phyloP scores from a whole-genome alignment of 2,797 vertebrate genomes.

The Avahi laniger region DNA sequence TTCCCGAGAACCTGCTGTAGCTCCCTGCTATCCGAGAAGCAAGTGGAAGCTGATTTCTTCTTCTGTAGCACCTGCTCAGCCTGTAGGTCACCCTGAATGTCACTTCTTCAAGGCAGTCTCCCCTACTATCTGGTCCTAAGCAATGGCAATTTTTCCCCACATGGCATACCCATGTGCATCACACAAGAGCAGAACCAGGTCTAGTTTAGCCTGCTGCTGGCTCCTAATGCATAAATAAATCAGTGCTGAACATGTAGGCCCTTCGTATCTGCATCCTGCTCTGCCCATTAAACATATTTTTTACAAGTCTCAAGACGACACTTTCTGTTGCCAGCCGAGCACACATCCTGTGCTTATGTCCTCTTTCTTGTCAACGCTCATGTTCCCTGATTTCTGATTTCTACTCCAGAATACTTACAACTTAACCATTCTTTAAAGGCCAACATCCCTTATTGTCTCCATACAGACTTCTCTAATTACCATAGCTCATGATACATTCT shows the following conservation, averaged over 20 bases:
- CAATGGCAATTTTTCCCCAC: too few species aligned
- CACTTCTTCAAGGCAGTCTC: background rate
- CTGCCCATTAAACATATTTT: background rate
- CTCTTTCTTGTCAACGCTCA: background rate
- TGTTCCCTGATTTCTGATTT: background rate
- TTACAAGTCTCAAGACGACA: background rate
- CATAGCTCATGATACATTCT: background rate
- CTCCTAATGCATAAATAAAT: background rate
- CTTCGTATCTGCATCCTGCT: background rate
- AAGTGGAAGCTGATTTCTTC: background rate
- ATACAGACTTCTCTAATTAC: background rate
- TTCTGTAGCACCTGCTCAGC: background rate
- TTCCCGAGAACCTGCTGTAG: background rate
- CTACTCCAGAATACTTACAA: background rate
- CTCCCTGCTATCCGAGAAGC: background rate
- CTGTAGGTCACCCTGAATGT: background rate
- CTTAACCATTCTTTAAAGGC: background rate
- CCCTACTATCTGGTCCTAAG: background rate
- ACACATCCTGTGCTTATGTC: accelerated
- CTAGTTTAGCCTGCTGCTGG: accelerated
- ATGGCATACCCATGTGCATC: accelerated
- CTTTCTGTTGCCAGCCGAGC: background rate
- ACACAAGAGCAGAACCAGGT: background rate
- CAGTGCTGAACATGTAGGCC: background rate
- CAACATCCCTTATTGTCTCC: background rate